Base-by-base conservation (phyloP, 2,113 vertebrate species). In the Elachura formosa region DNA sequence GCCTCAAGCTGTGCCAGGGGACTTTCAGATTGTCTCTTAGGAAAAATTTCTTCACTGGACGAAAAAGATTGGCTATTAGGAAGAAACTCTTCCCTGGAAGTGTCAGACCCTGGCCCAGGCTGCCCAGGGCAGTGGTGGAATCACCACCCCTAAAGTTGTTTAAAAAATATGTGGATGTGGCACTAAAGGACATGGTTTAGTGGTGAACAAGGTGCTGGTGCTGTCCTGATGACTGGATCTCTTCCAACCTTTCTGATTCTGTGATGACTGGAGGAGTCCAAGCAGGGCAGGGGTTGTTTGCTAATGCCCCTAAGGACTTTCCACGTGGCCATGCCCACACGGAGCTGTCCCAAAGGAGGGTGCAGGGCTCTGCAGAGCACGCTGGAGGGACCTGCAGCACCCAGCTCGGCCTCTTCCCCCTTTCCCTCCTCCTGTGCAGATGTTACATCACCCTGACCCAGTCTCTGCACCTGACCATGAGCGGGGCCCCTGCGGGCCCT, bases 381-480 rank as follows among this genome's bases (percentile, higher is more conserved):
- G n/a, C n/a, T n/a, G n/a, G n/a, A n/a, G n/a, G 29, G 51, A 29
- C 28, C 51, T 52, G 51, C 29, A 28, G 28, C 40, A 38, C 56
- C 63, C n/a, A 28, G 9, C 25, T 81, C 72, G 18, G 7, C 4
- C 20, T 48, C 14, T 84, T 62, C 10, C 45, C 46, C 87, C 64
- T 55, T 21, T 18, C 34, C 36, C 91, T 81, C 6, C 2, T n/a
- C 13, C 22, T 63, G 66, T 5, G 11, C 69, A 99, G 99, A 62
- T 99, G 99, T 93, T 99, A 99, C 97, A 99, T 99, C 95, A 99
- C 99, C 5, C 97, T 99, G 94, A 99, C 99, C 18, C 99, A 99
- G 96, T 99, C 99, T 1, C 98, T 99, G 62, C 99, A 99, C 95
- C 97, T 99, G 82, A 98, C 98, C 77, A 99, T 99, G 99, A 99